These are phyloP conservation scores for Lichenostomus cassidix DNA, from an alignment of 2,113 vertebrate genomes.

Conservation along the genomic window DNA sequence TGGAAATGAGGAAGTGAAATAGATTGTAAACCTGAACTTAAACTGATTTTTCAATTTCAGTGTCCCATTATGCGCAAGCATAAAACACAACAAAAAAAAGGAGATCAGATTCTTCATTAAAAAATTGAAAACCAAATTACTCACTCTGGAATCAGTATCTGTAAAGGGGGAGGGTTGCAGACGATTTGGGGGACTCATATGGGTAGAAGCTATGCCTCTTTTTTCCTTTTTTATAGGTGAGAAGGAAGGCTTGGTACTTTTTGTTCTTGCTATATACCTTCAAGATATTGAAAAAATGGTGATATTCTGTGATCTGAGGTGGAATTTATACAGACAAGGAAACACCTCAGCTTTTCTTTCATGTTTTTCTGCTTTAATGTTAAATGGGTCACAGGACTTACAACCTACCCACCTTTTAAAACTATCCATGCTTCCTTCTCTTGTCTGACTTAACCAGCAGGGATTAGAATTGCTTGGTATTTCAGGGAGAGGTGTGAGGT, in stretches of 20 bases:
- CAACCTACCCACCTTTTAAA: neutral
- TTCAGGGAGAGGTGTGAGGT: neutral
- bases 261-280: neutral
- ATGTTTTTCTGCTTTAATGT: neutral
- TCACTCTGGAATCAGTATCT: neutral
- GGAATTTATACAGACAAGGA: neutral
- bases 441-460: neutral
- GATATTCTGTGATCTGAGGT: neutral
- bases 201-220: neutral
- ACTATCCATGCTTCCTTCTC: neutral
- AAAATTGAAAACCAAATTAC: neutral
- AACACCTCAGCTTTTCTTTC: neutral
- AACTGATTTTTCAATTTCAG: slow-evolving; percentile 27
- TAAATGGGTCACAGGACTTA: neutral
- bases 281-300: neutral
- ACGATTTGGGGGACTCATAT: neutral
- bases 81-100: neutral
- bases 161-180: neutral
- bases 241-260: neutral
- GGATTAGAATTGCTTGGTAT: neutral
- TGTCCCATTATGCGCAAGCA: neutral
- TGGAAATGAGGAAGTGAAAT: slow-evolving; percentile 32
- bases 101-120: slow-evolving; percentile 36
- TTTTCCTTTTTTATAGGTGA: neutral
- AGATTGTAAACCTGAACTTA: slow-evolving; percentile 43